Conservation (phyloP, 2,797 vertebrate genomes). For the Hephaestus fuliginosus region DNA sequence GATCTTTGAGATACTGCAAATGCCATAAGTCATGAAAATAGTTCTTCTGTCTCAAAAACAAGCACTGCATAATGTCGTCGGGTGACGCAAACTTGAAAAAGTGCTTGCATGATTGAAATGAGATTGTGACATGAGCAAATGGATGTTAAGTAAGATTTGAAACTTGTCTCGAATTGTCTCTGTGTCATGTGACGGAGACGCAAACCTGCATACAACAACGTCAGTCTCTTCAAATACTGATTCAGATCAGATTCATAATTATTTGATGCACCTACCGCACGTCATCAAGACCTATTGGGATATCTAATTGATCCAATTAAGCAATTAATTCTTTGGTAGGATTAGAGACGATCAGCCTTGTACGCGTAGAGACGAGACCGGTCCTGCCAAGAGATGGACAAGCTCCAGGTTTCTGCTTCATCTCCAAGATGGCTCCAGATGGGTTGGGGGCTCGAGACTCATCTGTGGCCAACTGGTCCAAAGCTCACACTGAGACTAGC, state of each 20-base stretch:
- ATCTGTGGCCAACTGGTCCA: slow-evolving; percentile 77
- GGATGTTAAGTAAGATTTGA: slow-evolving; percentile 62
- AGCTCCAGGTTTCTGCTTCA: slow-evolving; percentile 78
- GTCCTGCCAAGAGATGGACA: slow-evolving; percentile 80
- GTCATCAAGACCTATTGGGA: slow-evolving; percentile 75
- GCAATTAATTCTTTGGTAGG: slow-evolving; percentile 81
- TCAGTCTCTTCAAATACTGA: slow-evolving; percentile 23
- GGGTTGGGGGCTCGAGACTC: slow-evolving; percentile 78
- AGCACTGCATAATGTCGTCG: slow-evolving; percentile 74
- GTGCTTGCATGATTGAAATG: slow-evolving; percentile 62
- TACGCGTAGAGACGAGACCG: slow-evolving; percentile 56
- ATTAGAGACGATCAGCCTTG: slow-evolving; percentile 76
- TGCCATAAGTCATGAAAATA: slow-evolving; percentile 88
- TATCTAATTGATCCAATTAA: slow-evolving; percentile 84
- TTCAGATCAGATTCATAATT: slow-evolving; percentile 34
- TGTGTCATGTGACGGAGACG: slow-evolving; percentile 25
- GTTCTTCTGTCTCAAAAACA: slow-evolving; percentile 85
- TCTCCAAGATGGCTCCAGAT: slow-evolving; percentile 82
- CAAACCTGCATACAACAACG: slow-evolving; percentile 38
- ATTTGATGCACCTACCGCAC: slow-evolving; percentile 64
- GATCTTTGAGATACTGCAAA: slow-evolving; percentile 86
- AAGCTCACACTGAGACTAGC: slow-evolving; percentile 70
- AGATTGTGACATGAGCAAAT: slow-evolving; percentile 54
- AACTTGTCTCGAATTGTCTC: slow-evolving; percentile 49
- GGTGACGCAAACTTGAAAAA: slow-evolving; percentile 65